These are phyloP conservation scores for Acropora tenuis DNA, from an alignment of 64 coral and sea anemone species.

Conservation along the genomic window DNA sequence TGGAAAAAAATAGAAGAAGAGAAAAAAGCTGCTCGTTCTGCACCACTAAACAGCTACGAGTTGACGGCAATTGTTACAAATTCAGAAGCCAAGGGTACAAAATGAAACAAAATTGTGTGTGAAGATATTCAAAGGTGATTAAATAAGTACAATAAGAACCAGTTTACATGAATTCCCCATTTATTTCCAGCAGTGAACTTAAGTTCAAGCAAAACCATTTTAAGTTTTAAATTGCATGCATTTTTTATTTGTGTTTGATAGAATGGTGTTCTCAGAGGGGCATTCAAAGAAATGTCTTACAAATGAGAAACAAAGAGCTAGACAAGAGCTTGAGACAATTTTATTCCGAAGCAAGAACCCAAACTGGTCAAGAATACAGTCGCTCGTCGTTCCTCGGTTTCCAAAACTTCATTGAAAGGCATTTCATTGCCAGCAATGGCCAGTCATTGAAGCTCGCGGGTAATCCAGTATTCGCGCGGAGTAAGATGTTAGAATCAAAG, in stretches of 20 bases:
- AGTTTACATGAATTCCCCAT: slow-evolving; percentile 9
- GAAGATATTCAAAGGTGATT: slow-evolving; percentile 29
- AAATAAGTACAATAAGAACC: background rate
- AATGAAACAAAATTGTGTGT: slow-evolving; percentile 29
- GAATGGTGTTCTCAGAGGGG: slow-evolving; percentile 21
- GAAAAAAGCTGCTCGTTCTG: no score
- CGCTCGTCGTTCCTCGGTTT: background rate
- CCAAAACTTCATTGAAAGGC: background rate
- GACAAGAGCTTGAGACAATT: background rate
- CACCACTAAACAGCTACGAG: background rate
- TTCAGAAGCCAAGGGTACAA: slow-evolving; percentile 22
- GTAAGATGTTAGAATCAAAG: slow-evolving; percentile 32
- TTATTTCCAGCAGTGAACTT: background rate
- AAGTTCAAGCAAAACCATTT: slow-evolving; percentile 2
- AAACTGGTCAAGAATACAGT: background rate
- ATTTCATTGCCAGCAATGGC: background rate
- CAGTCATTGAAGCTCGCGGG: slow-evolving; percentile 1
- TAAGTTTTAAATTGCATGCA: background rate
- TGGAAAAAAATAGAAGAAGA: no score
- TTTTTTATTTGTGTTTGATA: slow-evolving; percentile 25
- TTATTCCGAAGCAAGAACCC: background rate
- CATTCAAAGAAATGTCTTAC: slow-evolving; percentile 4
- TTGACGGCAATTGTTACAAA: slow-evolving; percentile 12
- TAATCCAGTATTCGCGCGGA: slow-evolving; percentile 4
- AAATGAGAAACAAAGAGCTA: slow-evolving; percentile 18